Evolutionary conservation across 2,888 invertebrate species (phyloP).

Genomic region (Euspilapteryx auroguttella): DNA sequence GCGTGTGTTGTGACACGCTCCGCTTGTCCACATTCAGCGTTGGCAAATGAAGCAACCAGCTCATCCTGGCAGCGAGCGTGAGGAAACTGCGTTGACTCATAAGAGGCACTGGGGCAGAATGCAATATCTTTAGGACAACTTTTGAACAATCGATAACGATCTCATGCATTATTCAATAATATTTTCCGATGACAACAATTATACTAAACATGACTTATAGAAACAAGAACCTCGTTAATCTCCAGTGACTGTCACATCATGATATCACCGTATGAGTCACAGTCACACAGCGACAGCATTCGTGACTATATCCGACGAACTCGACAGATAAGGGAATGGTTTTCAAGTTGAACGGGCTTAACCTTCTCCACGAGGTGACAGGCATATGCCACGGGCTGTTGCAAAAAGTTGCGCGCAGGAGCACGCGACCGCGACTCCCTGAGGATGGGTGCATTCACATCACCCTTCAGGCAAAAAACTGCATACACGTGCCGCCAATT

Average conservation of each 20-base stretch:
- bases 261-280: conserved; percentile 46
- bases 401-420: conserved; percentile 29
- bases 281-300: no score
- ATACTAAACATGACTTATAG: no score
- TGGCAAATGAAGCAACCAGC: not conserved
- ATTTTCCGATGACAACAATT: no score
- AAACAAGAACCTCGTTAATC: no score
- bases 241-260: conserved; percentile 25
- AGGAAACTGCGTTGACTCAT: conserved; percentile 1
- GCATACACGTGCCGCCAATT: conserved; percentile 49
- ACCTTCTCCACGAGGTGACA: conserved; percentile 27
- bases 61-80: not conserved
- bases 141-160: no score
- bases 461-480: conserved; percentile 26
- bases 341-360: conserved; percentile 28
- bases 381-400: conserved; percentile 24
- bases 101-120: not conserved
- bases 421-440: conserved; percentile 28
- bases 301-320: conserved; percentile 26
- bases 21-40: conserved; percentile 29
- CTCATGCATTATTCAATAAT: no score
- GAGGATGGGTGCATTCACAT: conserved; percentile 31
- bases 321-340: conserved; percentile 13
- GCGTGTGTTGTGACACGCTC: conserved; percentile 51
- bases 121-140: no score